Conservation (phyloP, 2,797 vertebrate species). For the Acropternis orthonyx region DNA sequence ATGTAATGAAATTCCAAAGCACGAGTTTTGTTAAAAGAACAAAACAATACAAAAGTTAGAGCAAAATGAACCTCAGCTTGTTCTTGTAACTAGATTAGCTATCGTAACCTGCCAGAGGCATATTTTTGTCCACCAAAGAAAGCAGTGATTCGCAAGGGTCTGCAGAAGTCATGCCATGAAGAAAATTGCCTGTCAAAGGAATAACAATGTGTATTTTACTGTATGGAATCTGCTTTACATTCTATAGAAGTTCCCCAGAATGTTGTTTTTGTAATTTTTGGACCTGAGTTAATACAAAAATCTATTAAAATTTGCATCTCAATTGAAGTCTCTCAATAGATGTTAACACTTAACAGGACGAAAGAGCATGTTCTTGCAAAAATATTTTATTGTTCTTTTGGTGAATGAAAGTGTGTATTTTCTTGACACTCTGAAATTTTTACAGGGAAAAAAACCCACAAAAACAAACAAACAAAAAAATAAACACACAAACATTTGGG, state of each 20-base stretch:
- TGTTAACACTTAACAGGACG: not conserved
- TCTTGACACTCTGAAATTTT: conserved; percentile 14
- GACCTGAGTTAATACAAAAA: not conserved
- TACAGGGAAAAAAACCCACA: not conserved
- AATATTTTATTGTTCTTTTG: not conserved
- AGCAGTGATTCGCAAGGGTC: not conserved
- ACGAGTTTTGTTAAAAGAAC: not conserved
- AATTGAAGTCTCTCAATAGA: not conserved
- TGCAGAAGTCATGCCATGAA: not conserved
- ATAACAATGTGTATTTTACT: not conserved
- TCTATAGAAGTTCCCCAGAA: not conserved
- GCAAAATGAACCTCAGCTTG: not conserved
- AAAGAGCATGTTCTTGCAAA: not conserved
- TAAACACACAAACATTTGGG: not conserved
- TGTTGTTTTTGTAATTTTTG: not conserved
- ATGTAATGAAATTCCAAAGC: not conserved
- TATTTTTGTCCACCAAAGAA: not conserved
- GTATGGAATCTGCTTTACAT: not conserved
- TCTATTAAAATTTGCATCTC: not conserved
- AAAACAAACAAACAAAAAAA: not conserved
- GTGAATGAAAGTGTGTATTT: conserved; percentile 28
- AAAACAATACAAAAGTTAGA: not conserved
- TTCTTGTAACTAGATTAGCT: not conserved
- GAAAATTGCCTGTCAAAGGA: conserved; percentile 1
- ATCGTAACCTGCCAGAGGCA: not conserved